Conservation (phyloP, 1,140 invertebrate species). For the Drosophila orosa region DNA sequence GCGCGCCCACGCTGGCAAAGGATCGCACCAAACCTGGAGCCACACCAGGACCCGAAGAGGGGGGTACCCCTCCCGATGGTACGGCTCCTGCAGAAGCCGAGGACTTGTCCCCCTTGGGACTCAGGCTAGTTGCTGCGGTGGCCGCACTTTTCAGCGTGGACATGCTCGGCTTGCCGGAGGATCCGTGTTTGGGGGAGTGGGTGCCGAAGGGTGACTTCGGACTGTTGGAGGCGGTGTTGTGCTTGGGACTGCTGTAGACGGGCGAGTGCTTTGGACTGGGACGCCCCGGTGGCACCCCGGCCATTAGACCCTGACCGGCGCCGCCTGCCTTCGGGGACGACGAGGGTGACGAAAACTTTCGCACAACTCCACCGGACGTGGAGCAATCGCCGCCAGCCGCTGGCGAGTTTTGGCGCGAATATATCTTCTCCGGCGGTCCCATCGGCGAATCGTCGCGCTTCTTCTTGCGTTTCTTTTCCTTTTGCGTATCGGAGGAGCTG, state of each 20-base stretch:
- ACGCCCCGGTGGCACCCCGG: constrained; percentile 86
- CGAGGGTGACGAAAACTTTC: constrained; percentile 76
- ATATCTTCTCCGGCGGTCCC: constrained; percentile 92
- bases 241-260: constrained; percentile 91
- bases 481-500: constrained; percentile 86
- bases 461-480: constrained; percentile 92
- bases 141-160: constrained; percentile 91
- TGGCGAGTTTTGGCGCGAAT: constrained; percentile 79
- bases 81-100: constrained; percentile 26
- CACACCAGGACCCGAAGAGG: constrained; percentile 19
- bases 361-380: constrained; percentile 49
- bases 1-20: constrained; percentile 47
- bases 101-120: constrained; percentile 84
- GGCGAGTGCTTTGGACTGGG: constrained; percentile 91
- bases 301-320: constrained; percentile 42
- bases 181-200: constrained; percentile 90
- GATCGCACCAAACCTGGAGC: constrained; percentile 57
- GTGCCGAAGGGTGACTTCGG: constrained; percentile 87
- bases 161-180: constrained; percentile 94
- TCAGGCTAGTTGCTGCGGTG: constrained; percentile 83
- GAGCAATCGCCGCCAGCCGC: constrained; percentile 78
- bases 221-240: constrained; percentile 86
- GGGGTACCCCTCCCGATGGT: constrained; percentile 22
- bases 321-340: constrained; percentile 87
- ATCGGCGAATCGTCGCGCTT: constrained; percentile 91